Percentiles rank a stretch among this genome's conserved stretches.
These are phyloP conservation scores for Sciurus niger DNA, from an alignment of 2,113 vertebrate species.

Conservation along the genomic window DNA sequence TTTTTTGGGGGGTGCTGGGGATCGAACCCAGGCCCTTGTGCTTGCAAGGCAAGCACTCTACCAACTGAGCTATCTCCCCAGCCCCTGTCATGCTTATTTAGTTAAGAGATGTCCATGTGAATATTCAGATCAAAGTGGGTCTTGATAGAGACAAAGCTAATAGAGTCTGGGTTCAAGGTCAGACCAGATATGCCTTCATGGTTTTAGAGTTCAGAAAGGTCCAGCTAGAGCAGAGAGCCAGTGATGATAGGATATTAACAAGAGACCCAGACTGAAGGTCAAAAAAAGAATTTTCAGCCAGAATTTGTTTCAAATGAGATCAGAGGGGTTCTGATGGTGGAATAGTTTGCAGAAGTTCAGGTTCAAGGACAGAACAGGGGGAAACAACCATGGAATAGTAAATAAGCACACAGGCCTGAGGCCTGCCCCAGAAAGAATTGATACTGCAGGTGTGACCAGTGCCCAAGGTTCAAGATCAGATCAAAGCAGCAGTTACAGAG, in stretches of 20 bases:
- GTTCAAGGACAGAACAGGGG: conserved; percentile 12
- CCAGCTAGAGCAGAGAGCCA: neutral
- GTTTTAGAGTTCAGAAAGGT: conserved; percentile 31
- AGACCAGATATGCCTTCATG: conserved; percentile 19
- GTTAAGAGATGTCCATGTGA: neutral
- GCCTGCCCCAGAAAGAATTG: neutral
- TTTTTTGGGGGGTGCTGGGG: too few species aligned
- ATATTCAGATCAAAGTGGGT: neutral
- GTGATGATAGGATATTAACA: neutral
- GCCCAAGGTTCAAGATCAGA: neutral
- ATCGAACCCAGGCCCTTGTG: too few species aligned
- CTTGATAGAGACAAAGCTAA: neutral
- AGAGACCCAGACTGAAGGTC: neutral
- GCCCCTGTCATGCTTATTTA: neutral
- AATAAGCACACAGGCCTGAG: neutral
- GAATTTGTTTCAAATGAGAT: neutral
- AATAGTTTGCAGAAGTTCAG: neutral
- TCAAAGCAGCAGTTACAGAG: neutral
- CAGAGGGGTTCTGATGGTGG: neutral
- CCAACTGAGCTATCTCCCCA: too few species aligned
- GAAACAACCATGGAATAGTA: neutral
- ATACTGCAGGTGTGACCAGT: neutral
- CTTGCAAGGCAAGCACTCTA: too few species aligned
- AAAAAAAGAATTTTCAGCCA: conserved; percentile 8
- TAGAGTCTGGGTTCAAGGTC: neutral